phyloP scores from a whole-genome alignment of 2,797 vertebrate species.

The Xenopus petersii region DNA sequence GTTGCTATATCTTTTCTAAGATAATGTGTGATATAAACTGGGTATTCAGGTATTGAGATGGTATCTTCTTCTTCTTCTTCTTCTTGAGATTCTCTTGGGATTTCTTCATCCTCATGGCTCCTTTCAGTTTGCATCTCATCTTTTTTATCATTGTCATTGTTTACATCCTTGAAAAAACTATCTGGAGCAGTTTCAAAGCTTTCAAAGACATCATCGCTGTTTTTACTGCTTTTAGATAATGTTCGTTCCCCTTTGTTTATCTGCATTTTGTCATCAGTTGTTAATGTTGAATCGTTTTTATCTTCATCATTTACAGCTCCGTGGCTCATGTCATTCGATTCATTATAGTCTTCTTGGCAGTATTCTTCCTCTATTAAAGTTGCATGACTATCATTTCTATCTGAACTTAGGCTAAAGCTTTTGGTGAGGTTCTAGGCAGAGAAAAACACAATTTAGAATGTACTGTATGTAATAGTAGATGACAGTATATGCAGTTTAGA shows the following conservation, averaged over 20 bases:
- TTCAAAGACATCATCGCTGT: slow-evolving; percentile 22
- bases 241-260: slow-evolving; percentile 2
- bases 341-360: slow-evolving; percentile 37
- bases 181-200: slow-evolving; percentile 25
- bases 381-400: slow-evolving; percentile 31
- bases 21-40: slow-evolving; percentile 9
- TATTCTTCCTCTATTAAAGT: slow-evolving; percentile 9
- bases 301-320: neutral
- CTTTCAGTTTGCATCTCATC: slow-evolving; percentile 31
- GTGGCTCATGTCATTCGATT: slow-evolving; percentile 4
- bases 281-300: neutral
- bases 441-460: slow-evolving; percentile 4
- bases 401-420: slow-evolving; percentile 30
- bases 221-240: slow-evolving; percentile 21
- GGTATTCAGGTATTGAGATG: slow-evolving; percentile 7
- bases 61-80: neutral
- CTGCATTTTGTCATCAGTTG: neutral
- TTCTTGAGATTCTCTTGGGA: too few species aligned
- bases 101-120: slow-evolving; percentile 26
- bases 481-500: too few species aligned
- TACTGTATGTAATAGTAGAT: neutral
- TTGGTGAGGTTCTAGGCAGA: slow-evolving; percentile 50
- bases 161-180: neutral
- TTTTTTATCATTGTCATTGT: neutral
- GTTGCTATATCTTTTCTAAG: slow-evolving; percentile 15